Evolutionary conservation across 2,113 vertebrate species (phyloP).

Genomic region (Poecile atricapillus): DNA sequence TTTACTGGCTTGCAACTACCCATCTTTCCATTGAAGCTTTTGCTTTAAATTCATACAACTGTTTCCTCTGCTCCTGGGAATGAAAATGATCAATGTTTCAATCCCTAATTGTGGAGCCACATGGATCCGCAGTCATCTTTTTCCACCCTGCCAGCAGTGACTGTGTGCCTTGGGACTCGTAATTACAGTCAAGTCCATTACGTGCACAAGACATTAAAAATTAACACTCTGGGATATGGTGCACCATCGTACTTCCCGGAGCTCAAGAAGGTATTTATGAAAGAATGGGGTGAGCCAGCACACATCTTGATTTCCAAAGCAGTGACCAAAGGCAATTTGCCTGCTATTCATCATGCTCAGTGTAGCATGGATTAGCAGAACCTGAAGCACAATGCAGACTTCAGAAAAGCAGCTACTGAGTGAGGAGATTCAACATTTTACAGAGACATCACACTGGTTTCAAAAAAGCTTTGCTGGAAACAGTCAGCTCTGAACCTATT

Average conservation of each 20-base stretch:
- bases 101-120: background rate
- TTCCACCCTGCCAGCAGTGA: background rate
- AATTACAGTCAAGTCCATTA: conserved; percentile 42
- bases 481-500: background rate
- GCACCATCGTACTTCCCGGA: background rate
- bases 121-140: background rate
- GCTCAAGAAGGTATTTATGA: background rate
- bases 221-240: background rate
- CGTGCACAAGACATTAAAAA: conserved; percentile 11
- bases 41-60: background rate
- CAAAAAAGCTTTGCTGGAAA: background rate
- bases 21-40: background rate
- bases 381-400: background rate
- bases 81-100: conserved; percentile 4
- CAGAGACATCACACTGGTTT: background rate
- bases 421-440: background rate
- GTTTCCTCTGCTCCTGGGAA: background rate
- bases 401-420: background rate
- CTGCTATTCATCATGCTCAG: background rate
- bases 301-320: conserved; percentile 13
- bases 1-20: background rate
- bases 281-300: background rate
- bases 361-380: conserved; percentile 1
- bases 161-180: background rate
- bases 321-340: background rate